Percentiles rank a stretch among this genome's conserved stretches.
These are phyloP conservation scores for Paramisgurnus dabryanus DNA, from an alignment of 2,113 vertebrate genomes.

Conservation along the genomic window DNA sequence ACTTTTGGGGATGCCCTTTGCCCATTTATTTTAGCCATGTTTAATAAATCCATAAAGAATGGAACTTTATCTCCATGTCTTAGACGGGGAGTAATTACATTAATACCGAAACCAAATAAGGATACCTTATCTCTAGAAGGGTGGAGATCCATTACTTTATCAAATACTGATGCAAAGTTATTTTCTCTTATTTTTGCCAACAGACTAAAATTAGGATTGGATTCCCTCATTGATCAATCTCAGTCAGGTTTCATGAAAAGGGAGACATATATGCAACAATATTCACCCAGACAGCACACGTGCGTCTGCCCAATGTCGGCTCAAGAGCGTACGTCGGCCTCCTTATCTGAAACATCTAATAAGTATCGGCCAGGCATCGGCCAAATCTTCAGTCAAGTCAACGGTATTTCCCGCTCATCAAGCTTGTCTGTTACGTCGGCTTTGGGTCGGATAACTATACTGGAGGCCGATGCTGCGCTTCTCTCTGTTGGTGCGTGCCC, in stretches of 20 bases:
- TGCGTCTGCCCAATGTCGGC: too few relatives aligned
- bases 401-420: too few relatives aligned
- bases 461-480: too few relatives aligned
- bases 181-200: background rate
- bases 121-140: background rate
- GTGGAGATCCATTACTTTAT: background rate
- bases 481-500: too few relatives aligned
- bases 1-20: background rate
- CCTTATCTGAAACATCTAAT: too few relatives aligned
- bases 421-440: too few relatives aligned
- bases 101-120: background rate
- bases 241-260: background rate
- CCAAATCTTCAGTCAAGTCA: too few relatives aligned
- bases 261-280: background rate
- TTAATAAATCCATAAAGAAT: background rate
- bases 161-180: background rate
- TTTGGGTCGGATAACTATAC: too few relatives aligned
- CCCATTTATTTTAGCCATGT: background rate
- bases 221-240: background rate
- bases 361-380: too few relatives aligned
- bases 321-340: too few relatives aligned
- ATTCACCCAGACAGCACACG: background rate
- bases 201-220: background rate
- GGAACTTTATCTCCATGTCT: background rate
- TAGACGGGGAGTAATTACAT: background rate